Percentiles rank a stretch among this genome's conserved stretches.
Conservation (phyloP, 1,140 invertebrate genomes). For the Conus ventricosus region DNA sequence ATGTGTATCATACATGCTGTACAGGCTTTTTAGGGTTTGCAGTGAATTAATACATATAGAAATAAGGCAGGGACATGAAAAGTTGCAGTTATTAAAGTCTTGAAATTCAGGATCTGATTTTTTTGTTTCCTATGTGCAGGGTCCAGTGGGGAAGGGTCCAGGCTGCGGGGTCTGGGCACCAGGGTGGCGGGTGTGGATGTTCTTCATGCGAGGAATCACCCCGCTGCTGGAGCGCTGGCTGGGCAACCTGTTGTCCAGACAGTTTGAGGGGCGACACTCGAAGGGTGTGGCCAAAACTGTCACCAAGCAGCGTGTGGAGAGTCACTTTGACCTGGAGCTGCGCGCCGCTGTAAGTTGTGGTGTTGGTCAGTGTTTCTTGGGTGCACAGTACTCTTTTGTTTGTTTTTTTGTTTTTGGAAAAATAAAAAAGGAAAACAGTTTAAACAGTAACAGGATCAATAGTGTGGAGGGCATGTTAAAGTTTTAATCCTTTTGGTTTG, state of each 20-base stretch:
- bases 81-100: too few relatives aligned
- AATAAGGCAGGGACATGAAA: too few relatives aligned
- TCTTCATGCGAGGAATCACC: conserved; percentile 99
- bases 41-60: too few relatives aligned
- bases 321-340: conserved; percentile 98
- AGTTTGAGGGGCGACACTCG: conserved; percentile 99
- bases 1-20: too few relatives aligned
- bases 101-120: too few relatives aligned
- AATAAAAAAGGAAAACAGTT: too few relatives aligned
- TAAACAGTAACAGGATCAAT: too few relatives aligned
- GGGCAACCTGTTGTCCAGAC: conserved; percentile 96
- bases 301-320: conserved; percentile 99
- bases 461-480: too few relatives aligned
- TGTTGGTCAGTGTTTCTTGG: not conserved
- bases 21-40: too few relatives aligned
- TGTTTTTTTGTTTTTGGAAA: too few relatives aligned
- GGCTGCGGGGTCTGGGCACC: conserved; percentile 99
- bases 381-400: too few relatives aligned
- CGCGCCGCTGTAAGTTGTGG: conserved; percentile 87
- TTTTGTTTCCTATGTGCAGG: conserved; percentile 77
- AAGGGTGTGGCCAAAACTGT: conserved; percentile 99
- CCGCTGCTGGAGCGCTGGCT: conserved; percentile 98
- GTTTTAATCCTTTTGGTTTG: too few relatives aligned
- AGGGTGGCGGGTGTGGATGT: conserved; percentile 99
- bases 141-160: conserved; percentile 98